Evolutionary conservation across 2,113 vertebrate genomes (phyloP).

Genomic region (Periophthalmodon schlosseri): DNA sequence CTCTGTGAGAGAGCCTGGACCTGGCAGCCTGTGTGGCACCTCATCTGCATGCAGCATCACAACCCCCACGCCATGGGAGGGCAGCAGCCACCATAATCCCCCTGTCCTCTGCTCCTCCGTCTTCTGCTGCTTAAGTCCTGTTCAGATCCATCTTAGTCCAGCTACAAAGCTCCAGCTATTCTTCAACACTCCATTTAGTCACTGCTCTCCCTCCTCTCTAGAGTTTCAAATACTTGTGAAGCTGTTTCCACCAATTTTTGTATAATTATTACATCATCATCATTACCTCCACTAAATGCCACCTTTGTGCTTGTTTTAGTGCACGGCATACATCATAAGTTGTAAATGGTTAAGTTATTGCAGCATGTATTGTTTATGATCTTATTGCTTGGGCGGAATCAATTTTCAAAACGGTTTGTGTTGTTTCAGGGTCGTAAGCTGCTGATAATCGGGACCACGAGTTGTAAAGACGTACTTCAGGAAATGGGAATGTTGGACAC

Average conservation of each 20-base stretch:
- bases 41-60: slow-evolving; percentile 98
- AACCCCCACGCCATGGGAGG: slow-evolving; percentile 85
- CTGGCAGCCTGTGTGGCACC: slow-evolving; percentile 87
- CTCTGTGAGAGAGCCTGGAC: slow-evolving; percentile 90
- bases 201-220: slow-evolving; percentile 17
- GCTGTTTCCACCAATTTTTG: not conserved
- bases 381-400: not conserved
- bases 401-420: not conserved
- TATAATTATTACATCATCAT: not conserved
- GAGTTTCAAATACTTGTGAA: not conserved
- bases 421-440: slow-evolving; percentile 89
- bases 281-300: not conserved
- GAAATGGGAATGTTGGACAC: slow-evolving; percentile 97
- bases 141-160: slow-evolving; percentile 60
- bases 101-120: slow-evolving; percentile 58
- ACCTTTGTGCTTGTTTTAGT: not conserved
- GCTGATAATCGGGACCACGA: slow-evolving; percentile 95
- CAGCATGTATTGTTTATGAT: not conserved
- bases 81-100: slow-evolving; percentile 75
- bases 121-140: slow-evolving; percentile 57
- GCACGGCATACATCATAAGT: not conserved
- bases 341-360: too few species aligned
- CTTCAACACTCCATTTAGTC: slow-evolving; percentile 45
- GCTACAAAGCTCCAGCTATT: slow-evolving; percentile 45
- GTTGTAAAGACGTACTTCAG: slow-evolving; percentile 93